These are phyloP conservation scores for Formicarius rufipectus DNA, from an alignment of 2,113 vertebrate genomes.

Conservation along the genomic window DNA sequence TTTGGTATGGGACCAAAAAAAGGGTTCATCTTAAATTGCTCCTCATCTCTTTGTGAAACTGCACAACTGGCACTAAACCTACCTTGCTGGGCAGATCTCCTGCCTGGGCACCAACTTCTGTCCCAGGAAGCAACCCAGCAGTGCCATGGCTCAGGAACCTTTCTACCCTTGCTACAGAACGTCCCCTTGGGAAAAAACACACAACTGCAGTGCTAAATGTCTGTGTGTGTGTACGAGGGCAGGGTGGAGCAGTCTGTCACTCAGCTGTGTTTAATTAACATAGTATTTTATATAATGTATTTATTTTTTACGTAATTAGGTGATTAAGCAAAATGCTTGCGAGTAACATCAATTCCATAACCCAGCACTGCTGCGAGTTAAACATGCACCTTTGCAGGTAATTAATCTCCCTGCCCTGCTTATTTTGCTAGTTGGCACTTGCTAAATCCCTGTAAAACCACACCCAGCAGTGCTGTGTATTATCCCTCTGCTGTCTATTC, in stretches of 20 bases:
- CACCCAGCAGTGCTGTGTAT: slow-evolving; percentile 76
- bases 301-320: slow-evolving; percentile 65
- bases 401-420: slow-evolving; percentile 77
- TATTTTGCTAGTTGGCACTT: slow-evolving; percentile 80
- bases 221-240: background rate
- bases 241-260: slow-evolving; percentile 60
- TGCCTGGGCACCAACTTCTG: background rate
- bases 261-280: slow-evolving; percentile 65
- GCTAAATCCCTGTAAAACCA: slow-evolving; percentile 76
- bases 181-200: background rate
- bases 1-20: background rate
- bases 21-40: background rate
- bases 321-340: slow-evolving; percentile 61
- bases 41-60: background rate
- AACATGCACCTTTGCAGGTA: slow-evolving; percentile 76
- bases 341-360: slow-evolving; percentile 53
- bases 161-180: background rate
- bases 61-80: background rate
- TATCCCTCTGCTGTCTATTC: slow-evolving; percentile 75
- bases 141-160: background rate
- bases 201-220: background rate
- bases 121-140: background rate
- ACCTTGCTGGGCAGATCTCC: background rate
- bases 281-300: slow-evolving; percentile 65
- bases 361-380: slow-evolving; percentile 26